Conservation (phyloP, 2,113 vertebrate species). For the Varanus salvator region DNA sequence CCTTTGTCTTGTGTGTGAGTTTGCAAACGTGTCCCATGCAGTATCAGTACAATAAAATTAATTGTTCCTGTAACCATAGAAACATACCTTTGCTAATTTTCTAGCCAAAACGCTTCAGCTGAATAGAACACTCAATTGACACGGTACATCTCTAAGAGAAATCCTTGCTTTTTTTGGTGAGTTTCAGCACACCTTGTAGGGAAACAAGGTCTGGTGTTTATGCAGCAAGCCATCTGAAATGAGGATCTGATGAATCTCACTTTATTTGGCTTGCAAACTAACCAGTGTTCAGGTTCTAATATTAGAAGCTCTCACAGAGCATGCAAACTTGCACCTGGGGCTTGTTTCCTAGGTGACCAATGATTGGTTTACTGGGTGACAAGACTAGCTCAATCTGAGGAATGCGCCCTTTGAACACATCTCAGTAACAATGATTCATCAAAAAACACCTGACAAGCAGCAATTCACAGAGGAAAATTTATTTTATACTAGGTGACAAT, state of each 20-base stretch:
- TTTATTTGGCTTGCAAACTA: conserved; percentile 5
- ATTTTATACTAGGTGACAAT: not conserved
- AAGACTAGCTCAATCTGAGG: conserved; percentile 42
- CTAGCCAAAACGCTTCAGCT: not conserved
- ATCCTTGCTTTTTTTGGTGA: not conserved
- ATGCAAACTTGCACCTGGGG: conserved; percentile 33
- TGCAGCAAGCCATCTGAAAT: not conserved
- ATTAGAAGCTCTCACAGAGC: conserved; percentile 34
- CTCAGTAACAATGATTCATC: not conserved
- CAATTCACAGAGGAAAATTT: not conserved
- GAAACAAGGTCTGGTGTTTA: accelerated
- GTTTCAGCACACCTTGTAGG: not conserved
- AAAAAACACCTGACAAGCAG: accelerated
- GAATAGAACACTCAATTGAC: not conserved
- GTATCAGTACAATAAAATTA: conserved; percentile 40
- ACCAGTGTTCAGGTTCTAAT: conserved; percentile 25
- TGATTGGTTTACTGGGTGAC: not conserved
- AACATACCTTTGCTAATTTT: conserved; percentile 28
- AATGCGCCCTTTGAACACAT: conserved; percentile 2
- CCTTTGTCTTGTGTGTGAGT: not conserved
- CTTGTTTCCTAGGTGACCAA: conserved; percentile 54
- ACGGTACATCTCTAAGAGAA: not conserved
- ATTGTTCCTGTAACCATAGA: conserved; percentile 48
- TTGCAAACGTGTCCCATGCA: not conserved
- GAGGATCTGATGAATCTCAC: not conserved